Conservation (phyloP, 2,113 vertebrate genomes). For the Trogon surrucura region DNA sequence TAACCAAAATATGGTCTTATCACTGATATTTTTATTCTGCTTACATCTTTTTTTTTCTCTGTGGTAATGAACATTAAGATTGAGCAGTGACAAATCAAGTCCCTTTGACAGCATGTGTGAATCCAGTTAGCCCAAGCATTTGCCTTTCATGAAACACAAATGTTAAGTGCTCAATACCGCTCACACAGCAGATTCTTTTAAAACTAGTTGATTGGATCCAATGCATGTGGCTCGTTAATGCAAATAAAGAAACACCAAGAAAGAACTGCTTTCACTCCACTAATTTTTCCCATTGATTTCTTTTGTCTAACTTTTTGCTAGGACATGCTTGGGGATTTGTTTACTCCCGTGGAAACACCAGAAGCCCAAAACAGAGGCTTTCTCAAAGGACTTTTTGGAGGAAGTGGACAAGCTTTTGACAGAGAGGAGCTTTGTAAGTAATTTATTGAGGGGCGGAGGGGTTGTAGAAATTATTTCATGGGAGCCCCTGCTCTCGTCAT, state of each 20-base stretch:
- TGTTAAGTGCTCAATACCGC: no score
- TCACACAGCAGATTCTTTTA: not conserved
- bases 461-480: not conserved
- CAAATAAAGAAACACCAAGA: not conserved
- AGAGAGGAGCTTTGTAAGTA: slow-evolving; percentile 97
- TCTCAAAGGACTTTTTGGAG: slow-evolving; percentile 96
- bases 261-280: not conserved
- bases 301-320: slow-evolving; percentile 65
- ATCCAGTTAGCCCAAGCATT: not conserved
- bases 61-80: not conserved
- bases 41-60: not conserved
- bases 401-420: slow-evolving; percentile 92
- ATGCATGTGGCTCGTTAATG: not conserved
- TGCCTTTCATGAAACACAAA: not conserved
- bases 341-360: slow-evolving; percentile 95
- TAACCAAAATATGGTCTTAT: not conserved
- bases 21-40: not conserved
- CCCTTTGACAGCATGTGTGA: not conserved
- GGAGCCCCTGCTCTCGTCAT: not conserved
- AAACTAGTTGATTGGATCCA: not conserved
- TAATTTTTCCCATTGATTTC: not conserved
- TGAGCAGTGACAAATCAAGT: not conserved
- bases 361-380: slow-evolving; percentile 97
- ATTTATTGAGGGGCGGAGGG: not conserved
- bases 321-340: slow-evolving; percentile 98